Base-by-base conservation (phyloP, 1,140 invertebrate genomes). In the Maniola jurtina region DNA sequence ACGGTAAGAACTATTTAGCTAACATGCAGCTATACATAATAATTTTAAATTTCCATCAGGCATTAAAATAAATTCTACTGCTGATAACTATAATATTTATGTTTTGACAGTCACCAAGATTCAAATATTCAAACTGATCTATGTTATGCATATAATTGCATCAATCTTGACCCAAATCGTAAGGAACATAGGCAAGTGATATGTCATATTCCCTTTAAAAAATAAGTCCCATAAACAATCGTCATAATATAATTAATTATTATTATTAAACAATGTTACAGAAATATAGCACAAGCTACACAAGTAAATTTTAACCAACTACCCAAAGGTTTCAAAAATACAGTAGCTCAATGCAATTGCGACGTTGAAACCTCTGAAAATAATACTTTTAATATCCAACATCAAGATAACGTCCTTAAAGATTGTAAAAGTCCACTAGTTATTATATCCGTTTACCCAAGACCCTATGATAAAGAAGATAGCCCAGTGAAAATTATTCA, bases 381-480 rank as follows among this genome's bases (percentile, higher is more conserved):
- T 33, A 45, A 8, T 45, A 48, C 61, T 10, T 71, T 48, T 34
- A 68, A 66, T 7, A 64, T 9, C 38, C 65, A 72, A 47, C 38
- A 48, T 13, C 67, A 75, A 47, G 52, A 74, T 33, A 71, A 66
- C 15, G 38, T 16, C 9, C 10, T 78, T n/a, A 81, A 78, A 62
- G 67, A 72, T 52, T 64, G 64, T 35, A 75, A 81, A 42, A 89
- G 70, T 59, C 87, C 87, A 35, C 61, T 89, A 16, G 81, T 89
- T 15, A 64, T 89, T 16, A 89, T 89, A 83, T 86, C 87, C n/a
- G 85, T 89, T 10, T 89, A 86, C 66, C 80, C 84, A 9, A 84
- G 80, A 59, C 68, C 25, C 1, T 25, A 75, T 64, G 78, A 79
- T 33, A 61, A 57, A 36, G 34, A 55, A 14, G 71, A 45, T 15